Evolutionary conservation across 2,797 vertebrate species (phyloP).

Genomic region (Chaenodraco wilsoni): DNA sequence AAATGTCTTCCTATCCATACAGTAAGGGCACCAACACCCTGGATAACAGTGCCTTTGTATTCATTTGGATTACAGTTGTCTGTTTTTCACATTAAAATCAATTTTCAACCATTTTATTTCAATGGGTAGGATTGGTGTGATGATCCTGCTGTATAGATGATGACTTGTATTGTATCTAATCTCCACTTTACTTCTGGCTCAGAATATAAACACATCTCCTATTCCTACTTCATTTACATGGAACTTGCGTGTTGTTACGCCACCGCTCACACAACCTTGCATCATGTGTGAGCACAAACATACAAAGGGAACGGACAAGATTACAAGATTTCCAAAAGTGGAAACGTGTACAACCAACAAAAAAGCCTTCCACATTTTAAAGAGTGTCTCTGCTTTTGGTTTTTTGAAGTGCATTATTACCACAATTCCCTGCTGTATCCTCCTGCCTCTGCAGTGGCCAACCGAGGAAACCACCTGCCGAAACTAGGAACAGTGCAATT

Average conservation of each 20-base stretch:
- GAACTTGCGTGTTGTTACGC: conserved; percentile 18
- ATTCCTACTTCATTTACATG: conserved; percentile 11
- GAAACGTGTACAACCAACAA: conserved; percentile 1
- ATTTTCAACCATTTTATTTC: conserved; percentile 7
- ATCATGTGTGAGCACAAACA: conserved; percentile 15
- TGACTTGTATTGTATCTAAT: neutral
- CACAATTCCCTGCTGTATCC: conserved; percentile 43
- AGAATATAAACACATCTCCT: conserved; percentile 5
- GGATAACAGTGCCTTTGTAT: neutral
- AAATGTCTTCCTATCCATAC: neutral
- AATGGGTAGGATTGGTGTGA: neutral
- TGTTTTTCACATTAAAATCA: neutral
- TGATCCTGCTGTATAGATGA: neutral
- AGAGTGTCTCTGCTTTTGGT: neutral
- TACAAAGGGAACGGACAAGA: conserved; percentile 6
- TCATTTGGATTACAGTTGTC: conserved; percentile 1
- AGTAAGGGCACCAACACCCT: neutral
- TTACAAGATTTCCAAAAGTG: conserved; percentile 5
- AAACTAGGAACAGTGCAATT: conserved; percentile 78
- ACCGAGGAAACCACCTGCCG: conserved; percentile 45
- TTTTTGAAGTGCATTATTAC: conserved; percentile 43
- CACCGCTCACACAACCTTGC: conserved; percentile 5
- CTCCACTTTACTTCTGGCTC: neutral
- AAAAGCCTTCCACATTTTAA: neutral
- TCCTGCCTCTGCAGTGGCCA: conserved; percentile 30